Conservation (phyloP, 2,113 vertebrate genomes). For the Sardina pilchardus region DNA sequence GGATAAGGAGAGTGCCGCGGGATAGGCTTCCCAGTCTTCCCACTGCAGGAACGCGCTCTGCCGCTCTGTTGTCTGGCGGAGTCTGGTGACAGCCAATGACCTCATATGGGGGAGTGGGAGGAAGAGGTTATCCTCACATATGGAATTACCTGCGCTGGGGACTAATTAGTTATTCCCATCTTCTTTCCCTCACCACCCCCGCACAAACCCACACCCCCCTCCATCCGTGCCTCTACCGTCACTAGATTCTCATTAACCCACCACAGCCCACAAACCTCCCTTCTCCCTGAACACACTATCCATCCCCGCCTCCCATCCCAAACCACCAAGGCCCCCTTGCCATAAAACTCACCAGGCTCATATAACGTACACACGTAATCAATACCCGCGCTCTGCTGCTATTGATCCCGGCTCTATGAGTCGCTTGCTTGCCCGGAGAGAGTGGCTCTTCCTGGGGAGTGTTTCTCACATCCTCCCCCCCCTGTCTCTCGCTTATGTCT, state of each 20-base stretch:
- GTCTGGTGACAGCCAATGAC: not conserved
- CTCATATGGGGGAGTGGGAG: not conserved
- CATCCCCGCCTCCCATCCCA: constrained; percentile 24
- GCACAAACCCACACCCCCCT: not conserved
- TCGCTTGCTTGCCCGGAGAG: constrained; percentile 42
- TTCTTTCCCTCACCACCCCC: not conserved
- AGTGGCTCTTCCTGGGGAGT: not conserved
- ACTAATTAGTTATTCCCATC: constrained; percentile 33
- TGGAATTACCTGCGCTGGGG: constrained; percentile 22
- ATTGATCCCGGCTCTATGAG: constrained; percentile 63
- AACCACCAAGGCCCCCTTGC: constrained; percentile 31
- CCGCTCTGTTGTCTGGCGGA: not conserved
- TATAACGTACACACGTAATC: constrained; percentile 70
- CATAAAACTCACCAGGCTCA: constrained; percentile 47
- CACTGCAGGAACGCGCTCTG: not conserved
- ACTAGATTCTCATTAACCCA: constrained; percentile 33
- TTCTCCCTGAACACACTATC: not conserved
- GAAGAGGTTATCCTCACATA: constrained; percentile 18
- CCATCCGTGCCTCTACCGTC: not conserved
- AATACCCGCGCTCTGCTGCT: constrained; percentile 66
- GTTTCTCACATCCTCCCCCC: not conserved
- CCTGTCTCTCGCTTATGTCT: not conserved
- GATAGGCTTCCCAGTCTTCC: not conserved
- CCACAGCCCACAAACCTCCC: constrained; percentile 36
- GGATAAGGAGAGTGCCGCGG: not conserved